A percentile compares a stretch with the other conserved stretches of the same genome.
Conservation (phyloP, 30 jellyfish, hydroid and myxozoan species). For the Turritopsis dohrnii region DNA sequence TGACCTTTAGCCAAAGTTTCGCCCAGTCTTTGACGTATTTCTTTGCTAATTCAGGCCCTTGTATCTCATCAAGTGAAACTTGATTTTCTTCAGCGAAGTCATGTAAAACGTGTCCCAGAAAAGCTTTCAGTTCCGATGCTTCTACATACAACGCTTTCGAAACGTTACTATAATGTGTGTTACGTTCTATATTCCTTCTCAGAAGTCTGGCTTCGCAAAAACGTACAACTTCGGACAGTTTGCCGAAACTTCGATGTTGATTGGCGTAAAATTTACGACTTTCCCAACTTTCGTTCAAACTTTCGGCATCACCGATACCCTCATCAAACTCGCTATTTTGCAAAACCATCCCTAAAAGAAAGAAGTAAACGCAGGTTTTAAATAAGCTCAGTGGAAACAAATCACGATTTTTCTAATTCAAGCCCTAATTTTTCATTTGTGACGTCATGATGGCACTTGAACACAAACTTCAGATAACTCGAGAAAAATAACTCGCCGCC, state of each 20-base stretch:
- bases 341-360: constrained; percentile 53
- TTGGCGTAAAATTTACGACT: constrained; percentile 16
- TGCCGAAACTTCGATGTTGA: constrained; percentile 39
- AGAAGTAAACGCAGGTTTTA: background rate
- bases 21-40: constrained; percentile 88
- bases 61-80: constrained; percentile 29
- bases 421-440: too few species aligned
- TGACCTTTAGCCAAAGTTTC: constrained; percentile 72
- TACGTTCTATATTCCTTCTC: constrained; percentile 36
- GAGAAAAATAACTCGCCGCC: too few species aligned
- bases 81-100: constrained; percentile 4
- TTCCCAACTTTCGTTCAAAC: constrained; percentile 44
- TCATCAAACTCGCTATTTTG: constrained; percentile 72
- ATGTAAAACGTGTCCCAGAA: constrained; percentile 60
- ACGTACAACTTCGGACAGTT: constrained; percentile 56
- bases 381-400: background rate
- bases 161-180: constrained; percentile 63
- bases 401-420: too few species aligned
- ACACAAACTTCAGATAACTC: too few species aligned
- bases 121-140: constrained; percentile 78
- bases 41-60: constrained; percentile 46
- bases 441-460: too few species aligned
- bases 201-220: constrained; percentile 70
- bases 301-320: constrained; percentile 65
- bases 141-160: constrained; percentile 63